Percentiles rank a stretch among this genome's conserved stretches.
These are phyloP conservation scores for Megastigmus dorsalis DNA, from an alignment of 2,888 invertebrate species.

Conservation along the genomic window DNA sequence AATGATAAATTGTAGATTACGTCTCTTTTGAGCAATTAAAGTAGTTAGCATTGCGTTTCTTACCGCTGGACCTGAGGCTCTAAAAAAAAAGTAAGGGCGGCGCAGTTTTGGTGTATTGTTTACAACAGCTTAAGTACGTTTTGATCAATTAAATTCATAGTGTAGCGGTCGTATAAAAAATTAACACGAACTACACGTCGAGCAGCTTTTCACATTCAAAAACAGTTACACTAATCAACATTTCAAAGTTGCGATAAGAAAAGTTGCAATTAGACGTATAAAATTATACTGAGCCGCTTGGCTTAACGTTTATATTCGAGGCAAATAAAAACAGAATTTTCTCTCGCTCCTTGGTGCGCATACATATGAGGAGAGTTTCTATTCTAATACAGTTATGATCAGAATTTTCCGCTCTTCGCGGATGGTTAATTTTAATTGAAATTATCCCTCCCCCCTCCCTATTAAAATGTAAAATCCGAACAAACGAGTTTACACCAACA, in stretches of 20 bases:
- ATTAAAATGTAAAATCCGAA: not conserved
- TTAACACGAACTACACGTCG: not conserved
- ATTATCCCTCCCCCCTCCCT: not conserved
- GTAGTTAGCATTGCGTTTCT: too few relatives aligned
- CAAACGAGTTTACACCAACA: not conserved
- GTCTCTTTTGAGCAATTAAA: too few relatives aligned
- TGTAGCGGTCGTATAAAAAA: not conserved
- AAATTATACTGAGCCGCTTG: too few relatives aligned
- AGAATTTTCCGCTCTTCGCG: slow-evolving; percentile 11
- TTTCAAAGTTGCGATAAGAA: not conserved
- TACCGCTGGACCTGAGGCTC: not conserved
- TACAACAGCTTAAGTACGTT: too few relatives aligned
- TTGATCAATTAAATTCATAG: not conserved
- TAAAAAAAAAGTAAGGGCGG: too few relatives aligned
- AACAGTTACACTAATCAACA: not conserved
- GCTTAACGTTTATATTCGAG: not conserved
- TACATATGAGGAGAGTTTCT: not conserved
- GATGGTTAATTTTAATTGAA: slow-evolving; percentile 18
- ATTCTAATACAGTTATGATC: slow-evolving; percentile 21
- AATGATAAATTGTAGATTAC: not conserved
- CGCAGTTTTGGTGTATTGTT: too few relatives aligned
- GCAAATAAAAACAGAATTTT: too few relatives aligned
- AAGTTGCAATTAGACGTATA: too few relatives aligned
- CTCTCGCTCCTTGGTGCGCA: too few relatives aligned
- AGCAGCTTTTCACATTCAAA: not conserved